Evolutionary conservation across 1,140 invertebrate species (phyloP).

Genomic region (Drosophila ohnishii): DNA sequence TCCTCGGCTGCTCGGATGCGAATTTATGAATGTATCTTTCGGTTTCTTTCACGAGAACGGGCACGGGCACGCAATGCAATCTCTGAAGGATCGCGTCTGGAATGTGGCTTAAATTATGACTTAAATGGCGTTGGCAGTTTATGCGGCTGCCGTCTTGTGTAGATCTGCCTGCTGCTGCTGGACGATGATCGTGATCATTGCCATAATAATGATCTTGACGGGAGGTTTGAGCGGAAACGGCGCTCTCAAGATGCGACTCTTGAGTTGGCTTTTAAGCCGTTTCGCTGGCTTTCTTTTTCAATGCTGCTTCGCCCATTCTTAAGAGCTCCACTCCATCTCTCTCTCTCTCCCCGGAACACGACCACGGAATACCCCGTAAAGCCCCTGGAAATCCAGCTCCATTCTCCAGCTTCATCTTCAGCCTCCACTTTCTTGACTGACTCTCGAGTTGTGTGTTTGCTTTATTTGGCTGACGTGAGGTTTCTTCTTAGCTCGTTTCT

Average conservation of each 20-base stretch:
- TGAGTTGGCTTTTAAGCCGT: conserved; percentile 67
- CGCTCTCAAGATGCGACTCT: conserved; percentile 59
- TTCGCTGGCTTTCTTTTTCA: conserved; percentile 68
- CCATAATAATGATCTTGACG: conserved; percentile 16
- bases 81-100: conserved; percentile 79
- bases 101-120: conserved; percentile 82
- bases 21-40: conserved; percentile 76
- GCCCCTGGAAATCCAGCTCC: conserved; percentile 13
- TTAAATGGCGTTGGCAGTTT: conserved; percentile 81
- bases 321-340: conserved; percentile 55
- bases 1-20: conserved; percentile 42
- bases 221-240: conserved; percentile 65
- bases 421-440: conserved; percentile 63
- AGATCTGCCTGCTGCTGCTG: conserved; percentile 15
- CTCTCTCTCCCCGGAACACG: conserved; percentile 4
- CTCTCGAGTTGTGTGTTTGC: conserved; percentile 53
- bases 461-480: conserved; percentile 66
- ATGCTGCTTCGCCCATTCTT: conserved; percentile 76
- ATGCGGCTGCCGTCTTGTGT: conserved; percentile 71
- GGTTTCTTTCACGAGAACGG: conserved; percentile 59
- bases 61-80: conserved; percentile 66
- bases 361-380: conserved; percentile 1
- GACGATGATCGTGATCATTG: conserved; percentile 31
- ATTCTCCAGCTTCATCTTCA: conserved; percentile 10
- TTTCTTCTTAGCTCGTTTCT: conserved; percentile 46